phyloP scores from a whole-genome alignment of 2,113 vertebrate genomes.

The Neopipo cinnamomea region DNA sequence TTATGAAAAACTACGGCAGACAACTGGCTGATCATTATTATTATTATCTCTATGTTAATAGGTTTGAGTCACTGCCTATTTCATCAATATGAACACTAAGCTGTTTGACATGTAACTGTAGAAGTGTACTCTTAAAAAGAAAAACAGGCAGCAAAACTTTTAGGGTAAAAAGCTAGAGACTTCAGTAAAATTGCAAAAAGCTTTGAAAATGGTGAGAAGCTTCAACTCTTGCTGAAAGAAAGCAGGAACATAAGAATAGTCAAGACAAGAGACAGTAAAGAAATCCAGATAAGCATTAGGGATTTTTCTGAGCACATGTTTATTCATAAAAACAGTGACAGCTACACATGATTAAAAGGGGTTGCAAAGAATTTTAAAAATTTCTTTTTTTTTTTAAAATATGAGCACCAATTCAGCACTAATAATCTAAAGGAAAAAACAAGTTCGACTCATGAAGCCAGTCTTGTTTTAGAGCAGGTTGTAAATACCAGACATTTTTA shows the following conservation, averaged over 20 bases:
- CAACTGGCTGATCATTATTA: not conserved
- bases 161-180: not conserved
- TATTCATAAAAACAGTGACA: not conserved
- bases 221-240: not conserved
- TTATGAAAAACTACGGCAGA: not conserved
- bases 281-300: not conserved
- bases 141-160: not conserved
- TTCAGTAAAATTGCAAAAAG: not conserved
- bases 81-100: not conserved
- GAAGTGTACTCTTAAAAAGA: not conserved
- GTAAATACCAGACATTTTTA: not conserved
- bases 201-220: not conserved
- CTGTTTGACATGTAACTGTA: not conserved
- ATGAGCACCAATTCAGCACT: not conserved
- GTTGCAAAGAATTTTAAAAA: fast-evolving
- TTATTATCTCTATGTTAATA: not conserved
- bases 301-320: not conserved
- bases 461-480: not conserved
- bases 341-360: not conserved
- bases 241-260: not conserved
- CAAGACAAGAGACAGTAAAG: not conserved
- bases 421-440: not conserved
- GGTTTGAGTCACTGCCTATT: not conserved
- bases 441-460: not conserved
- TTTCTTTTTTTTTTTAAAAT: not conserved